Percentiles rank a stretch among this genome's conserved stretches.
These are phyloP conservation scores for Laspeyria flexula DNA, from an alignment of 2,888 invertebrate species.

Conservation along the genomic window DNA sequence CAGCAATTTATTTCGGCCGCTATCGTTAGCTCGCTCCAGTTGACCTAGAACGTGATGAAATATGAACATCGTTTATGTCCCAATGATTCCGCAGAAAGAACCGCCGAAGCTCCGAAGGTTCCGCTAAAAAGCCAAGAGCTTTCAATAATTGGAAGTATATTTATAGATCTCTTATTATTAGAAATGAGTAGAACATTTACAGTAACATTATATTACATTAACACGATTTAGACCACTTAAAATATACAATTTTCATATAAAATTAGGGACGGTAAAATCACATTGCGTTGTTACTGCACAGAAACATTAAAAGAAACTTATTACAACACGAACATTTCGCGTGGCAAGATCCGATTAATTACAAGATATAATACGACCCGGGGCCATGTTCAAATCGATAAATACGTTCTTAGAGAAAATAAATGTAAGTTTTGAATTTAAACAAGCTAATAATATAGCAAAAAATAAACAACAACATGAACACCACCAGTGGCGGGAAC, in stretches of 20 bases:
- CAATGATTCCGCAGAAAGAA: slow-evolving; percentile 40
- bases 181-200: not conserved
- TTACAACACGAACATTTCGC: slow-evolving; percentile 38
- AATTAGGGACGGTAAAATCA: slow-evolving; percentile 22
- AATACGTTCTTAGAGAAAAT: slow-evolving; percentile 17
- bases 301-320: slow-evolving; percentile 31
- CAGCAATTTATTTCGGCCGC: slow-evolving; percentile 44
- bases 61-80: slow-evolving; percentile 46
- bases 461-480: slow-evolving; percentile 48
- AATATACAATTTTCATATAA: not conserved
- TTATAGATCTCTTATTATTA: slow-evolving; percentile 26
- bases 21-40: slow-evolving; percentile 46
- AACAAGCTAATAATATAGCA: slow-evolving; percentile 28
- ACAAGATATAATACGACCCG: slow-evolving; percentile 27
- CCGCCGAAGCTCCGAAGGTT: slow-evolving; percentile 7
- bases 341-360: slow-evolving; percentile 38
- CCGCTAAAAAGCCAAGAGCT: slow-evolving; percentile 30
- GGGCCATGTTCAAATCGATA: slow-evolving; percentile 34
- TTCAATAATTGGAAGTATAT: slow-evolving; percentile 31
- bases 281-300: slow-evolving; percentile 12
- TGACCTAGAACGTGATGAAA: slow-evolving; percentile 49
- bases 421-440: slow-evolving; percentile 35
- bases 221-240: not conserved
- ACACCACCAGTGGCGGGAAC: slow-evolving; percentile 38
- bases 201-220: not conserved